Conservation (phyloP, 1,140 invertebrate species). For the Saxidomus purpurata region DNA sequence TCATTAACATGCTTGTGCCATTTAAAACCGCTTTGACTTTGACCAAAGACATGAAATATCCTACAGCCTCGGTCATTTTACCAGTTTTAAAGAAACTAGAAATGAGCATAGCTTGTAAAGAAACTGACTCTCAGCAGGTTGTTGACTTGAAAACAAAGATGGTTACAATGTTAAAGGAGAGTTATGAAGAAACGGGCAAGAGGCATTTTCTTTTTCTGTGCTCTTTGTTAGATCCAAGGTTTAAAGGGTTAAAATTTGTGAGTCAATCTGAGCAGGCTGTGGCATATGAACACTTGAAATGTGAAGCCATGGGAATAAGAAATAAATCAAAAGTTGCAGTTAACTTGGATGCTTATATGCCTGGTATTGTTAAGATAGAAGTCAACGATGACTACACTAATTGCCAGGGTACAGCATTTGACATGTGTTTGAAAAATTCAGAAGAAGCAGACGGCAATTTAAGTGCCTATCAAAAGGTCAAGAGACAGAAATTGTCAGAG, state of each 20-base stretch:
- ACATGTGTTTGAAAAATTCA: neutral
- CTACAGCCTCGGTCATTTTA: slow-evolving; percentile 14
- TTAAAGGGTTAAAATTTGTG: slow-evolving; percentile 44
- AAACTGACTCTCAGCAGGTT: neutral
- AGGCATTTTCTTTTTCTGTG: slow-evolving; percentile 16
- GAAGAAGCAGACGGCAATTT: neutral
- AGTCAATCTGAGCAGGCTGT: neutral
- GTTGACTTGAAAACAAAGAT: slow-evolving; percentile 26
- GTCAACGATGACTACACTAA: slow-evolving; percentile 7
- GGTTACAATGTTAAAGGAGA: neutral
- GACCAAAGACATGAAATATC: slow-evolving; percentile 44
- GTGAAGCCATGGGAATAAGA: neutral
- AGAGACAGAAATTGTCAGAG: neutral
- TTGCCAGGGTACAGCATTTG: neutral
- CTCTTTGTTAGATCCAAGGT: slow-evolving; percentile 46
- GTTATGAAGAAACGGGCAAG: neutral
- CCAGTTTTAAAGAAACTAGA: slow-evolving; percentile 43
- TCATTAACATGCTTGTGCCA: slow-evolving; percentile 10
- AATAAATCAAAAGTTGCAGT: neutral
- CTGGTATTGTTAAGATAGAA: slow-evolving; percentile 18
- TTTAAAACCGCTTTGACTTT: slow-evolving; percentile 30
- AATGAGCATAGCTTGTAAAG: neutral
- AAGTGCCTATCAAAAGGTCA: neutral
- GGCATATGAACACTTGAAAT: slow-evolving; percentile 15
- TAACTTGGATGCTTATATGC: neutral